Evolutionary conservation across 2,113 vertebrate genomes (phyloP).

Genomic region (Osmerus mordax): DNA sequence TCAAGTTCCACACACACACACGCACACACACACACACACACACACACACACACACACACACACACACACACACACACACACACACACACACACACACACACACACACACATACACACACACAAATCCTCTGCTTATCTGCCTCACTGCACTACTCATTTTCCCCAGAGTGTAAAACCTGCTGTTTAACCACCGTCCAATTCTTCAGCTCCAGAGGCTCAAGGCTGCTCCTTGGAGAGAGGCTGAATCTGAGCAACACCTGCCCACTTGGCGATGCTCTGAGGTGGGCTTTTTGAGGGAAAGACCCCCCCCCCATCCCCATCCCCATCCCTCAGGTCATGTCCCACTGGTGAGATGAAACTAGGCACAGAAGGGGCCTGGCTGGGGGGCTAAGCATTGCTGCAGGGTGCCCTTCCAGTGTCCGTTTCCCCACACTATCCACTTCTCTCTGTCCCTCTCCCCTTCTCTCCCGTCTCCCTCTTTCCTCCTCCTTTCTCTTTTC

Average conservation of each 20-base stretch:
- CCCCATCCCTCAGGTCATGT: constrained; percentile 12
- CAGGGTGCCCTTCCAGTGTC: constrained; percentile 31
- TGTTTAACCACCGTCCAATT: constrained; percentile 25
- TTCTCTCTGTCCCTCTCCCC: constrained; percentile 6
- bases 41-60: no score
- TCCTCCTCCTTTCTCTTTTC: constrained; percentile 11
- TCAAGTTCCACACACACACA: background rate
- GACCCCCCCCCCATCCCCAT: background rate
- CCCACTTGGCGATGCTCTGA: constrained; percentile 14
- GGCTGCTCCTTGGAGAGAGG: constrained; percentile 37
- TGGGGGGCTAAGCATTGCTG: constrained; percentile 47
- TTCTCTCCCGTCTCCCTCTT: constrained; percentile 17
- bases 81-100: background rate
- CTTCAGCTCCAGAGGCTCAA: constrained; percentile 8
- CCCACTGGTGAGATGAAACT: background rate
- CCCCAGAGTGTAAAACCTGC: constrained; percentile 19
- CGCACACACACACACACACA: background rate
- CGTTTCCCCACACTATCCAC: constrained; percentile 23
- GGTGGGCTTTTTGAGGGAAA: constrained; percentile 39
- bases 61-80: background rate
- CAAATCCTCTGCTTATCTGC: background rate
- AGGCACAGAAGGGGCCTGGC: constrained; percentile 27
- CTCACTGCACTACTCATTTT: constrained; percentile 9
- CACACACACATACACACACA: background rate
- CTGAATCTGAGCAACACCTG: constrained; percentile 17